Base-by-base conservation (phyloP, 1,140 invertebrate genomes). In the Plectrocnemia conspersa region DNA sequence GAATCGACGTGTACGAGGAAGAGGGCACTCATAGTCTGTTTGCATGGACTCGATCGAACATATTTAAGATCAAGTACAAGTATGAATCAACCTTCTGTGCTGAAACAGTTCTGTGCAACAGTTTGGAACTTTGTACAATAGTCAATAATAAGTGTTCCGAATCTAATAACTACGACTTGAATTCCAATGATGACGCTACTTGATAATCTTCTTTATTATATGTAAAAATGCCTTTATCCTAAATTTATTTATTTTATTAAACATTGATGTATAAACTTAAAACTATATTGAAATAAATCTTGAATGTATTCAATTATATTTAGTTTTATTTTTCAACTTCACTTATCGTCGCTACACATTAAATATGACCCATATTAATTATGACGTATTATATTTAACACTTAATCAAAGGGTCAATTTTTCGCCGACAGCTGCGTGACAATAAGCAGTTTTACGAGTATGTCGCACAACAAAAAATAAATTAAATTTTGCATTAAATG, bases 1-100 rank as follows among this genome's bases (percentile, higher is more conserved):
- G 52, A 13, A 50, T 59, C 2, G 47, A 59, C 32, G 24, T 59
- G 27, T 54, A 38, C 19, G 57, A 59, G 40, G 57, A 35, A 41
- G n/a, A 33, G 1, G 27, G 40, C 7, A 25, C 36, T 22, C 57
- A 59, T 35, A 50, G 16, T 38, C 21, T 59, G 23, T 54, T 59
- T 40, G 35, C 53, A 19, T 35, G 45, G 25, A 59, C 57, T n/a
- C 21, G 27, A 32, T 54, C 40, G 5, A 44, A 50, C 25, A 40
- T 59, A 27, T 52, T 35, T 22, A 18, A 44, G 35, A 54, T 59
- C 15, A 49, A 54, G 46, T 59, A 54, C 27, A 25, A 44, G 11
- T 47, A 56, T 50, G 32, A 32, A 3, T 41, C 22, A 5, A 18
- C n/a, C 5, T 44, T 33, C n/a, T 25, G 15, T 11, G 42, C n/a